Evolutionary conservation across 1,140 invertebrate species (phyloP).

Genomic region (Drosophila nasuta): DNA sequence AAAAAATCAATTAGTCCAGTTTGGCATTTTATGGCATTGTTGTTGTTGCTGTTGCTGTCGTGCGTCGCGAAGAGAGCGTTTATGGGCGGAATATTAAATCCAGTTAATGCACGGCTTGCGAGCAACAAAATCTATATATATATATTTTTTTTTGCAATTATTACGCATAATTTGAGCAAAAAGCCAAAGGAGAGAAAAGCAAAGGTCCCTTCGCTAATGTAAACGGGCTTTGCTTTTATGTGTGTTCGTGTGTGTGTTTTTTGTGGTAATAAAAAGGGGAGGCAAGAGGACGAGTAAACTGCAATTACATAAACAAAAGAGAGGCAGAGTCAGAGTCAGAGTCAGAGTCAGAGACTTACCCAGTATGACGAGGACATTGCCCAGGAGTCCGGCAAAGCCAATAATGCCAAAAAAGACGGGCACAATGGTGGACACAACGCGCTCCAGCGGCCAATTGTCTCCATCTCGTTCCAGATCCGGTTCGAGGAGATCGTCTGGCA

Average conservation of each 20-base stretch:
- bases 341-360: constrained; percentile 62
- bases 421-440: constrained; percentile 90
- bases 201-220: constrained; percentile 50
- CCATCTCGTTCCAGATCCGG: constrained; percentile 61
- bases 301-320: constrained; percentile 1
- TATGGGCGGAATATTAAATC: constrained; percentile 37
- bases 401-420: constrained; percentile 95
- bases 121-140: constrained; percentile 11
- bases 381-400: constrained; percentile 93
- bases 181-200: constrained; percentile 15
- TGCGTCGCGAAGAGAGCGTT: constrained; percentile 9
- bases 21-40: constrained; percentile 29
- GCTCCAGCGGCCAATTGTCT: constrained; percentile 70
- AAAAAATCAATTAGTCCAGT: constrained; percentile 44
- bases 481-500: constrained; percentile 62
- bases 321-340: not conserved
- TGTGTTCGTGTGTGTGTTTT: not conserved
- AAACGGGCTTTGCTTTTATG: constrained; percentile 25
- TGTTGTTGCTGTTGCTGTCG: too few relatives aligned
- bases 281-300: not conserved
- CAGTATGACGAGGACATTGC: constrained; percentile 94
- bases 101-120: constrained; percentile 27
- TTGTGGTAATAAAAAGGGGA: not conserved
- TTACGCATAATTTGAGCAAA: constrained; percentile 70
- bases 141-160: constrained; percentile 60